Base-by-base conservation (phyloP, 2,888 invertebrate genomes). In the Parnassius glacialis region DNA sequence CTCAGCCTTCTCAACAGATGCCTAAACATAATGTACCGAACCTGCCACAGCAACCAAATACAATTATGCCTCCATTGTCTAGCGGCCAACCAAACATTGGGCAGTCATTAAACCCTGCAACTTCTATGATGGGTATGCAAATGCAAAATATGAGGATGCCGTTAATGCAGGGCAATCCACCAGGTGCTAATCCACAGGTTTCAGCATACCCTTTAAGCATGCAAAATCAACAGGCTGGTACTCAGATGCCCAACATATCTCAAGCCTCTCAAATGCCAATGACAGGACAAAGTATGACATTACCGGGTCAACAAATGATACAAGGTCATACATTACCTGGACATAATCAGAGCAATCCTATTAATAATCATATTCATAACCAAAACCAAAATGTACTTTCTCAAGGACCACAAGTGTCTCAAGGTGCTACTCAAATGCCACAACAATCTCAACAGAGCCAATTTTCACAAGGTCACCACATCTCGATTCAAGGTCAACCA, bases 71-170 rank as follows among this genome's bases (percentile, higher is more conserved):
- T 1, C 75, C 80, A 0, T 82, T 87, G 75, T 73, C 83, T 0
- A 69, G 80, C 10, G 82, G 80, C 2, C 88, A 48, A 5, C 48
- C 75, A 60, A 85, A 78, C 61, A 72, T 83, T 53, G 68, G 67
- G 41, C 73, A 81, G 16, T 76, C 85, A 65, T 77, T 85, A 62
- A 89, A 84, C 57, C 74, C 83, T 11, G 76, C 67, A 62, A 89
- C 85, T 65, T 80, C 83, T 2, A 83, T 87, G 80, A 74, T 83
- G 64, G 80, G 80, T 20, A 79, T 90, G 81, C 88, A 87, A 74
- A 83, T 90, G 83, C 85, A 81, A 58, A 87, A 85, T 65, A 85
- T 90, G 84, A 80, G 90, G 73, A 84, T 89, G 84, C 81, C 88
- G 9, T 68, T 83, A 54, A 82, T 85, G 78, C 87, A 80, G 67